These are phyloP conservation scores for Campylomormyrus tamandua DNA, from an alignment of 2,113 vertebrate species.

Conservation along the genomic window DNA sequence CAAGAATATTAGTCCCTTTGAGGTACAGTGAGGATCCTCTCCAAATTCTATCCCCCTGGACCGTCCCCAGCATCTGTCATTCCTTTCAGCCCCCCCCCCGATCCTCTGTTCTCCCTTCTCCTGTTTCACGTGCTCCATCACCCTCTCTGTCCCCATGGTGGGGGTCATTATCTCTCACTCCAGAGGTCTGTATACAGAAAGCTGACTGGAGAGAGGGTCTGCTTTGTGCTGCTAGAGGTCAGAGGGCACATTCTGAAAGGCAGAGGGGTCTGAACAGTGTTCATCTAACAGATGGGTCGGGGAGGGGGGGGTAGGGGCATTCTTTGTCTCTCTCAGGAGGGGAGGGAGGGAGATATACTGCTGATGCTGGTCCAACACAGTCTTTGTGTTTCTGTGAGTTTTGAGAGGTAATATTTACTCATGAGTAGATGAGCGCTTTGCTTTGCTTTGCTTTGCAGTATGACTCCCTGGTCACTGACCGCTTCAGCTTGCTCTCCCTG, in stretches of 20 bases:
- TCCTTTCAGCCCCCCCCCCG: not conserved
- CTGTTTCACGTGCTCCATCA: constrained; percentile 9
- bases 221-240: constrained; percentile 37
- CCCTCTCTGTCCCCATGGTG: constrained; percentile 21
- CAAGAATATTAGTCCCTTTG: not conserved
- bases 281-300: constrained; percentile 38
- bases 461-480: not conserved
- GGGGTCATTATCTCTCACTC: constrained; percentile 19
- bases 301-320: constrained; percentile 34
- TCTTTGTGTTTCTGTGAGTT: not conserved
- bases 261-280: constrained; percentile 17
- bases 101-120: not conserved
- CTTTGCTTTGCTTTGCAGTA: not conserved
- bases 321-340: constrained; percentile 31
- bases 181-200: constrained; percentile 24
- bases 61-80: not conserved
- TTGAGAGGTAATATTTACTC: not conserved
- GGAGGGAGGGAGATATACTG: not conserved
- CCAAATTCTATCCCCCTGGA: not conserved
- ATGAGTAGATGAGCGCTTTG: not conserved
- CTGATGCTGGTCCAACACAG: not conserved
- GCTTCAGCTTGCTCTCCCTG: not conserved
- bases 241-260: constrained; percentile 40
- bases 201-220: constrained; percentile 42
- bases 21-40: not conserved